These are phyloP conservation scores for Trichomalopsis sarcophagae DNA, from an alignment of 1,140 invertebrate genomes.

Conservation along the genomic window DNA sequence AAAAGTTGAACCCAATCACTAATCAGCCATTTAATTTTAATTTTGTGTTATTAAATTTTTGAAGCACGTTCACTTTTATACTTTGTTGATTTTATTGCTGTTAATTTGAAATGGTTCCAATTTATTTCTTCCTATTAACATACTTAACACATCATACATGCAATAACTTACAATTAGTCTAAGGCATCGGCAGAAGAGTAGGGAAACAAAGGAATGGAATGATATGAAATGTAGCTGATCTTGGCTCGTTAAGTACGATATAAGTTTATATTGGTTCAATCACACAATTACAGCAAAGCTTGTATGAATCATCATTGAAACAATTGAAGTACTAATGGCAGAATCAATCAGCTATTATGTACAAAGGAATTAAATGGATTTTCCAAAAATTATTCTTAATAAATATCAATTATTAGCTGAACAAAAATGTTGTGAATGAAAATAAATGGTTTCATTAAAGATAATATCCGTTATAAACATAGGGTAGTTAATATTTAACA, in stretches of 20 bases:
- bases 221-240: not conserved
- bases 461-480: conserved; percentile 24
- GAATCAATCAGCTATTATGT: not conserved
- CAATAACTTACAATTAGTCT: not conserved
- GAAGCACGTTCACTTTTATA: not conserved
- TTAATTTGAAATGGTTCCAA: not conserved
- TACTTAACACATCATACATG: not conserved
- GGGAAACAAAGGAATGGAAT: not conserved
- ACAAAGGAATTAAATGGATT: not conserved
- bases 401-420: too few relatives aligned
- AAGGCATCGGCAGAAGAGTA: not conserved
- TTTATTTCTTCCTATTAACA: not conserved
- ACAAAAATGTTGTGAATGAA: too few relatives aligned
- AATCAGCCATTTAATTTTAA: too few relatives aligned
- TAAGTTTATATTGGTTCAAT: not conserved
- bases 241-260: not conserved
- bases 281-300: not conserved
- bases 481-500: conserved; percentile 14
- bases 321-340: not conserved
- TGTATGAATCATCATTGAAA: not conserved
- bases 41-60: not conserved
- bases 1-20: too few relatives aligned
- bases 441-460: not conserved
- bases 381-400: not conserved
- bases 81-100: not conserved